Percentiles rank a stretch among this genome's conserved stretches.
phyloP scores from a whole-genome alignment of 2,797 vertebrate genomes.

The Heterohyrax brucei region DNA sequence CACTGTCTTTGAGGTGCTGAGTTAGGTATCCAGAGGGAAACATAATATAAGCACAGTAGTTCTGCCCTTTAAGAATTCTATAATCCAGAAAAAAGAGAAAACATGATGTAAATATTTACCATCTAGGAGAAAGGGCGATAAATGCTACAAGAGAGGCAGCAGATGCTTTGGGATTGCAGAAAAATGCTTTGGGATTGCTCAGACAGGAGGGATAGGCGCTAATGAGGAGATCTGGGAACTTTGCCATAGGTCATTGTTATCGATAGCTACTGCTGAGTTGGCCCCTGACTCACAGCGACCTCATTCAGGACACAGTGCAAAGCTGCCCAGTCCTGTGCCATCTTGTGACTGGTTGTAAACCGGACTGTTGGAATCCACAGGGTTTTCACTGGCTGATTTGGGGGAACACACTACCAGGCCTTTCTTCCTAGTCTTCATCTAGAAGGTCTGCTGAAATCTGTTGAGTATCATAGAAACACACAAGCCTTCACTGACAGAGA shows the following conservation, averaged over 20 bases:
- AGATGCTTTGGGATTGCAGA: constrained; percentile 4
- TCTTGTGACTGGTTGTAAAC: too few species aligned
- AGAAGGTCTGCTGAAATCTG: too few species aligned
- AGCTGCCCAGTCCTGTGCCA: too few species aligned
- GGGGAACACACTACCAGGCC: too few species aligned
- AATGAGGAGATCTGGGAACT: neutral
- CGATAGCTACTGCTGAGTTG: too few species aligned
- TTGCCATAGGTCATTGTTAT: neutral
- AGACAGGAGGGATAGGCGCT: neutral
- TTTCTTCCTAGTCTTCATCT: too few species aligned
- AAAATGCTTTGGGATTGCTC: constrained; percentile 21
- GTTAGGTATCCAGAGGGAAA: neutral
- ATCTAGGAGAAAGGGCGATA: neutral
- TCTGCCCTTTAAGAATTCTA: constrained; percentile 2
- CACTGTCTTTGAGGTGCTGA: constrained; percentile 34
- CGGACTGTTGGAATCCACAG: too few species aligned
- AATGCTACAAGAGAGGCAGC: neutral
- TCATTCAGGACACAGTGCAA: too few species aligned
- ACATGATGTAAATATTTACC: neutral
- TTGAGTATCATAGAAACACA: too few species aligned
- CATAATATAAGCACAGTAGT: constrained; percentile 16
- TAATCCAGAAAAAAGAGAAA: neutral
- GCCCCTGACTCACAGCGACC: too few species aligned
- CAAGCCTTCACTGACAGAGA: too few species aligned
- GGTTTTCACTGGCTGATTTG: too few species aligned